phyloP scores from a whole-genome alignment of 92 coral and sea anemone genomes.

The Micromussa lordhowensis region DNA sequence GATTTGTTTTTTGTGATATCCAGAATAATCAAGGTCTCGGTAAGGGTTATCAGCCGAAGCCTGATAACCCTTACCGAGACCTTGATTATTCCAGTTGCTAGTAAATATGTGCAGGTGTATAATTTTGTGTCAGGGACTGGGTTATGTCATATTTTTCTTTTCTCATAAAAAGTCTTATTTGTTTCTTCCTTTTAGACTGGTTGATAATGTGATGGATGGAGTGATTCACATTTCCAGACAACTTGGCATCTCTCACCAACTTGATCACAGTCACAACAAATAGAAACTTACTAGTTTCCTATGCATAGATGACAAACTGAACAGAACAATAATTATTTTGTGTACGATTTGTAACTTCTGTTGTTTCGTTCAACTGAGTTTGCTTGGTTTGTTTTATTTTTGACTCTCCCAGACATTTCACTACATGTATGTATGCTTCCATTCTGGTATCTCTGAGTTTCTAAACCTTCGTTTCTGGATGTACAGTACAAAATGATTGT shows the following conservation, averaged over 20 bases:
- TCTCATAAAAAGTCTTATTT: neutral
- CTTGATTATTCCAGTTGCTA: too few relatives aligned
- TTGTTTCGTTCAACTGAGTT: neutral
- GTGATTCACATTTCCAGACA: constrained; percentile 50
- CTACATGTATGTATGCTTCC: neutral
- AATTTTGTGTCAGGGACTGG: neutral
- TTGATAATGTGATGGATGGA: constrained; percentile 61
- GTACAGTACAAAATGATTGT: constrained; percentile 1
- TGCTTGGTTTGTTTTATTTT: neutral
- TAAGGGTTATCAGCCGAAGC: too few relatives aligned
- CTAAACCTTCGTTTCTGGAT: neutral
- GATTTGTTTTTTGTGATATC: too few relatives aligned
- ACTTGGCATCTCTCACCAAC: constrained; percentile 64
- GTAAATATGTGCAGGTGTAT: too few relatives aligned
- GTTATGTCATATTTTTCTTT: neutral
- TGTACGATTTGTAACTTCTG: neutral
- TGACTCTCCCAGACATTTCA: neutral
- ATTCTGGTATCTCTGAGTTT: neutral
- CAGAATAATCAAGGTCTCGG: too few relatives aligned
- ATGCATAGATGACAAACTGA: neutral
- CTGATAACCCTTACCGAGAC: too few relatives aligned
- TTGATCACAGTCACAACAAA: constrained; percentile 66
- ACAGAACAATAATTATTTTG: neutral
- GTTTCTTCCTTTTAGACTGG: constrained; percentile 32
- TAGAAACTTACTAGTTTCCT: neutral